A percentile compares a stretch with the other conserved stretches of the same genome.
Conservation (phyloP, 2,113 vertebrate genomes). For the human region GRCh38 chr6:40023001-40023500, state of each 20-base stretch:
- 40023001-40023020: background rate
- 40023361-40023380: background rate
- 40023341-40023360: background rate
- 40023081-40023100: background rate
- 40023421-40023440: background rate
- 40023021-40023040: too few relatives aligned
- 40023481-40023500: background rate
- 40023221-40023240: too few relatives aligned
- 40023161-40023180: background rate
- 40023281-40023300: fast-evolving
- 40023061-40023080: background rate
- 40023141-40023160: background rate
- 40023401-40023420: background rate
- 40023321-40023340: background rate
- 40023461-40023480: background rate
- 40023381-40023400: background rate
- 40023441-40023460: background rate
- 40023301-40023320: background rate
- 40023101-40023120: background rate
- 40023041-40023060: background rate
- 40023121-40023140: background rate
- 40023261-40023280: background rate
- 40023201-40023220: background rate
- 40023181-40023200: background rate
- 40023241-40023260: background rate